Evolutionary conservation across 2,113 vertebrate genomes (phyloP).

Genomic region (Marmota flaviventris): DNA sequence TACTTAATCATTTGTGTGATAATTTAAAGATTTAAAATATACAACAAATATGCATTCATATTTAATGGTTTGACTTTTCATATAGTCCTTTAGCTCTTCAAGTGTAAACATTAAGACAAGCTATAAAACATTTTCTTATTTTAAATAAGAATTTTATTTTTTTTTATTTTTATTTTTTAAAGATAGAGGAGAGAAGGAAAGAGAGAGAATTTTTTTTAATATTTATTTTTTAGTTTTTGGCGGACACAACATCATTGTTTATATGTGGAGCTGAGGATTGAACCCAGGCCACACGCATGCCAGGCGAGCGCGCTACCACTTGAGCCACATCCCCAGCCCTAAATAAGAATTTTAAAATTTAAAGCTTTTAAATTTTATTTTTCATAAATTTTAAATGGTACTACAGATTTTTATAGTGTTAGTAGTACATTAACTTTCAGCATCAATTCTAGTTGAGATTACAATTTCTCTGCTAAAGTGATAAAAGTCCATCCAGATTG

Average conservation of each 20-base stretch:
- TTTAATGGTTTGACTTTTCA: constrained; percentile 4
- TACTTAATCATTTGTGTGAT: neutral
- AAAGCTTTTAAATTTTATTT: no score
- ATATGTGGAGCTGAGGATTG: no score
- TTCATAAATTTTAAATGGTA: neutral
- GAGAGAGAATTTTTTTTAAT: no score
- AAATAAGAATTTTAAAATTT: neutral
- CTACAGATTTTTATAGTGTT: neutral
- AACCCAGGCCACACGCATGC: no score
- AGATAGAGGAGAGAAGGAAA: no score
- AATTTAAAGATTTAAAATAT: constrained; percentile 26
- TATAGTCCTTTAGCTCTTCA: neutral
- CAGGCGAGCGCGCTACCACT: no score
- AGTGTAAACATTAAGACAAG: neutral
- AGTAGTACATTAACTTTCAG: neutral
- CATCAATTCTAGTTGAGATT: neutral
- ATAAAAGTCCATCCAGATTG: neutral
- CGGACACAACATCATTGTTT: no score
- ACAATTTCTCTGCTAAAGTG: neutral
- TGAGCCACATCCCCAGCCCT: neutral
- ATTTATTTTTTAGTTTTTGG: no score
- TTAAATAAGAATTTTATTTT: constrained; percentile 9
- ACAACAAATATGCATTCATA: neutral
- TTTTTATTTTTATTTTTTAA: no score
- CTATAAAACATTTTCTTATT: constrained; percentile 19